phyloP scores from a whole-genome alignment of 92 coral and sea anemone genomes.

The Epizoanthus scotinus region DNA sequence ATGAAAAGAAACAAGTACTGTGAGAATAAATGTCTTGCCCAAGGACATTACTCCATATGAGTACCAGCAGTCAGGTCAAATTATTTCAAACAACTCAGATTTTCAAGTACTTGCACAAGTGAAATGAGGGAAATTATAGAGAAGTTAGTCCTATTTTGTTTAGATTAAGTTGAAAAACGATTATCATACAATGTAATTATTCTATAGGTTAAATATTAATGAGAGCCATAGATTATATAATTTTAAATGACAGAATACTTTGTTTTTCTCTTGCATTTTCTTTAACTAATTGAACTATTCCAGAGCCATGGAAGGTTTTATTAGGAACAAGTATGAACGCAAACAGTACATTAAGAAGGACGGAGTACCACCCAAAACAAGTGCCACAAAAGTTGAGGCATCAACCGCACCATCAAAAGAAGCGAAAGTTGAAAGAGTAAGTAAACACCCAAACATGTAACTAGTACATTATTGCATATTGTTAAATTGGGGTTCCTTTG shows the following conservation, averaged over 20 bases:
- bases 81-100: no score
- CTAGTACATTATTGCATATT: no score
- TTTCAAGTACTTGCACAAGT: no score
- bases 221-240: constrained; percentile 8
- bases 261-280: constrained; percentile 9
- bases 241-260: constrained; percentile 30
- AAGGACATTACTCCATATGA: no score
- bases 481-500: no score
- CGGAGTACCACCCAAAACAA: constrained; percentile 78
- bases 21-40: no score
- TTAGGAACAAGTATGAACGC: constrained; percentile 92
- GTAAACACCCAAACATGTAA: no score
- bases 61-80: no score
- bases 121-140: no score
- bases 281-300: constrained; percentile 9
- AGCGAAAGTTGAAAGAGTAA: constrained; percentile 42
- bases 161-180: no score
- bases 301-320: constrained; percentile 88
- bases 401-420: constrained; percentile 42
- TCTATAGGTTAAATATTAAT: background rate
- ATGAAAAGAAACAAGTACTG: no score
- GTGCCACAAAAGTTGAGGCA: constrained; percentile 30
- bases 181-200: background rate
- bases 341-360: constrained; percentile 87
- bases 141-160: no score